phyloP scores from a whole-genome alignment of 2,797 vertebrate species.

The Clamator glandarius region DNA sequence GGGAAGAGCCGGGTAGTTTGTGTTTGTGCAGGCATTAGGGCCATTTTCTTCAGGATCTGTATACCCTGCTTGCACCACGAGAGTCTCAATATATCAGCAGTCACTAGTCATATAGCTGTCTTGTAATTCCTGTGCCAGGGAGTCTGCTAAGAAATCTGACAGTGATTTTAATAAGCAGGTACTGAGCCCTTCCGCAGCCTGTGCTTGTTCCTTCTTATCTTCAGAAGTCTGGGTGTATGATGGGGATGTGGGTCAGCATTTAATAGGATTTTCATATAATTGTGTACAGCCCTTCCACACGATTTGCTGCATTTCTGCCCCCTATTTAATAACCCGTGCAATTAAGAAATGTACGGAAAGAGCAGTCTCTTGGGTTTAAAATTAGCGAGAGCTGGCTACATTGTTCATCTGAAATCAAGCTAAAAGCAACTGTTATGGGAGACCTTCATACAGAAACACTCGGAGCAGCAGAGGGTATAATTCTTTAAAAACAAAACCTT shows the following conservation, averaged over 20 bases:
- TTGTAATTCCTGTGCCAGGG: not conserved
- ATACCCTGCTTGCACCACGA: not conserved
- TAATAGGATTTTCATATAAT: not conserved
- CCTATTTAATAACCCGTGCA: conserved; percentile 49
- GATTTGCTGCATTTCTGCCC: conserved; percentile 11
- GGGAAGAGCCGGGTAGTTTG: not conserved
- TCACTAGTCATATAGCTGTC: not conserved
- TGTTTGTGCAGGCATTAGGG: not conserved
- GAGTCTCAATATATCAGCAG: not conserved
- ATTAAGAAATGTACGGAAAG: conserved; percentile 52
- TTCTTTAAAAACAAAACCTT: conserved; percentile 30
- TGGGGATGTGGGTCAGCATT: conserved; percentile 2
- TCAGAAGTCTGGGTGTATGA: not conserved
- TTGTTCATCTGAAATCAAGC: conserved; percentile 52
- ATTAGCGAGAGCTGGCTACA: conserved; percentile 13
- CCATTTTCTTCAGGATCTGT: not conserved
- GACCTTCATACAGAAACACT: not conserved
- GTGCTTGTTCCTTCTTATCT: not conserved
- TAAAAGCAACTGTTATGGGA: conserved; percentile 15
- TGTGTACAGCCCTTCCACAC: not conserved
- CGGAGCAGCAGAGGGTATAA: conserved; percentile 3
- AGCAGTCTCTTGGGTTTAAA: conserved; percentile 20
- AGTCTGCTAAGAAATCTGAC: not conserved
- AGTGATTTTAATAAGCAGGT: not conserved
- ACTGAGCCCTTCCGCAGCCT: not conserved